Conservation (phyloP, 2,888 invertebrate genomes). For the Seira ritae region DNA sequence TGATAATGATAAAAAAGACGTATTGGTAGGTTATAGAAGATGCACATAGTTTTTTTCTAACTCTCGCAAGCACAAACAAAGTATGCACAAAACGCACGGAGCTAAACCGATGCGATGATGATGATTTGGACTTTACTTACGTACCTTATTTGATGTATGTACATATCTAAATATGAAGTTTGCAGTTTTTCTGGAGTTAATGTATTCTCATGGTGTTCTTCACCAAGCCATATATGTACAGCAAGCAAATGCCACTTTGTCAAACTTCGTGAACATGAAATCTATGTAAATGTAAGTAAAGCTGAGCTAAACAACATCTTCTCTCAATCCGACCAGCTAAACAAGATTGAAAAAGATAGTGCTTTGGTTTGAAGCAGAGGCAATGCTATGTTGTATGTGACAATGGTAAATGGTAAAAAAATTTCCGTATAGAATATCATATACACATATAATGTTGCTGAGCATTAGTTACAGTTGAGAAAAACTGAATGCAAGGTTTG, state of each 20-base stretch:
- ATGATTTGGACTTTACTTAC: too few relatives aligned
- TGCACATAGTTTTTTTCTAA: too few relatives aligned
- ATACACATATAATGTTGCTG: not conserved
- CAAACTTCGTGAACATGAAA: not conserved
- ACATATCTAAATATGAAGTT: not conserved
- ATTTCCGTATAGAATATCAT: not conserved
- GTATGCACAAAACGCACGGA: too few relatives aligned
- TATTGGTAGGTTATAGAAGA: too few relatives aligned
- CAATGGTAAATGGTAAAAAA: not conserved
- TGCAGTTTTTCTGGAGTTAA: not conserved
- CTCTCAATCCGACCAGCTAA: not conserved
- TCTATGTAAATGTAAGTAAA: not conserved
- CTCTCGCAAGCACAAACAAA: too few relatives aligned
- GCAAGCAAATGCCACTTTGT: not conserved
- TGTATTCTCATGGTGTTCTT: not conserved
- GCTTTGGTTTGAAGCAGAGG: not conserved
- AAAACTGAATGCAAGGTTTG: conserved; percentile 53
- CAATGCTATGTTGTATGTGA: not conserved
- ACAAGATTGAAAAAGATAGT: not conserved
- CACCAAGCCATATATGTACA: not conserved
- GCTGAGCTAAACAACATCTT: not conserved
- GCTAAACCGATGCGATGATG: too few relatives aligned
- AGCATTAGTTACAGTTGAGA: conserved; percentile 39
- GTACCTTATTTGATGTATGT: too few relatives aligned
- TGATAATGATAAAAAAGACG: too few relatives aligned